A percentile compares a stretch with the other conserved stretches of the same genome.
Evolutionary conservation across 2,888 invertebrate species (phyloP).

Genomic region (Rhyacophila evoluta): DNA sequence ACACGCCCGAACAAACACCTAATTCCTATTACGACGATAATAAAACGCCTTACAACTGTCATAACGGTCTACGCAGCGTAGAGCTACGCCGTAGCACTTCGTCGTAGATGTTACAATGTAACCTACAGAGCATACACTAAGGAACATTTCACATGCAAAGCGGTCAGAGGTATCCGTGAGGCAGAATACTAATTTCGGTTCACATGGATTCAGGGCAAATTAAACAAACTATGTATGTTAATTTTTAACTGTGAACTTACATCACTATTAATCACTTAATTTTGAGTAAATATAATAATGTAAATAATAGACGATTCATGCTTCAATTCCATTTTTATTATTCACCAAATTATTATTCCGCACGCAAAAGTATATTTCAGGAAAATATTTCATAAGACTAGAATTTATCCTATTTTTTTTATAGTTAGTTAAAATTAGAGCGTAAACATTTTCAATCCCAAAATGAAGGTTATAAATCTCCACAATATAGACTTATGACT

Average conservation of each 20-base stretch:
- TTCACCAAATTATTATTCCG: no score
- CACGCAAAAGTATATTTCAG: no score
- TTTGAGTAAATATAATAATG: no score
- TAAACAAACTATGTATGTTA: conserved; percentile 17
- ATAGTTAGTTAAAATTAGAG: no score
- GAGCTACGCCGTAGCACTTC: background rate
- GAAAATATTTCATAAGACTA: no score
- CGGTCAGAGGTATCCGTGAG: conserved; percentile 41
- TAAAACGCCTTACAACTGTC: conserved; percentile 47
- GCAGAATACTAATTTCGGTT: conserved; percentile 43
- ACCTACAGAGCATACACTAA: background rate
- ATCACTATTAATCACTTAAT: background rate
- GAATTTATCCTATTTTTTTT: no score
- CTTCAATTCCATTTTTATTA: no score
- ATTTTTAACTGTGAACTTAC: background rate
- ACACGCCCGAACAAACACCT: conserved; percentile 49
- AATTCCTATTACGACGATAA: conserved; percentile 50
- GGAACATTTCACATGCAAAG: conserved; percentile 13
- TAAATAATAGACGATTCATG: no score
- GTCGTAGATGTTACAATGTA: background rate
- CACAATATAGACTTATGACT: no score
- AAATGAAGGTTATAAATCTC: no score
- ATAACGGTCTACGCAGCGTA: conserved; percentile 23
- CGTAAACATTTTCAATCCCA: no score
- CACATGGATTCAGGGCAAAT: conserved; percentile 26